Conservation (phyloP, 1,140 invertebrate genomes). For the Brachionus rubens region DNA sequence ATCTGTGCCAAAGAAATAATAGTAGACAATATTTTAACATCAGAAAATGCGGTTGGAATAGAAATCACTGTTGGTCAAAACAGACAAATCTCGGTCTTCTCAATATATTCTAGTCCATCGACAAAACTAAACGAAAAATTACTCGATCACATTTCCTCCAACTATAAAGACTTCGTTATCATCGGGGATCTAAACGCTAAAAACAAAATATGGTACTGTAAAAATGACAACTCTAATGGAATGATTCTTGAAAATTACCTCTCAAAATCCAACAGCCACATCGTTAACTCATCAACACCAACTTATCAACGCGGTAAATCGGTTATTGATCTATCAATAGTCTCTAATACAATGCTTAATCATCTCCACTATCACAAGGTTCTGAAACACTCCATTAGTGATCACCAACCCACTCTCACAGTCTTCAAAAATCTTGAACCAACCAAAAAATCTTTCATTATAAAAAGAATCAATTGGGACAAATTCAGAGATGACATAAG, state of each 20-base stretch:
- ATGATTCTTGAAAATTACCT: neutral
- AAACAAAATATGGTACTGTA: neutral
- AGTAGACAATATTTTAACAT: neutral
- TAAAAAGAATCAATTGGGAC: neutral
- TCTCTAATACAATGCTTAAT: neutral
- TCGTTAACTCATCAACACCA: neutral
- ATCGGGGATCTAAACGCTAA: neutral
- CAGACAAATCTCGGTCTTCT: neutral
- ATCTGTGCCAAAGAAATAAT: neutral
- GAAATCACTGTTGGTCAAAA: neutral
- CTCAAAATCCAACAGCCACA: neutral
- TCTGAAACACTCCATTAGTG: neutral
- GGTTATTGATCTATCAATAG: neutral
- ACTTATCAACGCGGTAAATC: neutral
- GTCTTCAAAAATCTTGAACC: neutral
- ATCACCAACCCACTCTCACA: constrained; percentile 5
- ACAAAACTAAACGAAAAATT: neutral
- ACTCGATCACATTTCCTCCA: neutral
- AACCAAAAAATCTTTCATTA: neutral
- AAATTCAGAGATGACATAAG: neutral
- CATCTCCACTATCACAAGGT: neutral
- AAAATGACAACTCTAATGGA: neutral
- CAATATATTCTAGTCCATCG: constrained; percentile 10
- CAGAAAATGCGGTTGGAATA: constrained; percentile 1
- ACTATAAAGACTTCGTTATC: neutral